Evolutionary conservation across 1,140 invertebrate genomes (phyloP), one percentile per base, ranked within the genome.

Genomic region (Drosophila baimaii): DNA sequence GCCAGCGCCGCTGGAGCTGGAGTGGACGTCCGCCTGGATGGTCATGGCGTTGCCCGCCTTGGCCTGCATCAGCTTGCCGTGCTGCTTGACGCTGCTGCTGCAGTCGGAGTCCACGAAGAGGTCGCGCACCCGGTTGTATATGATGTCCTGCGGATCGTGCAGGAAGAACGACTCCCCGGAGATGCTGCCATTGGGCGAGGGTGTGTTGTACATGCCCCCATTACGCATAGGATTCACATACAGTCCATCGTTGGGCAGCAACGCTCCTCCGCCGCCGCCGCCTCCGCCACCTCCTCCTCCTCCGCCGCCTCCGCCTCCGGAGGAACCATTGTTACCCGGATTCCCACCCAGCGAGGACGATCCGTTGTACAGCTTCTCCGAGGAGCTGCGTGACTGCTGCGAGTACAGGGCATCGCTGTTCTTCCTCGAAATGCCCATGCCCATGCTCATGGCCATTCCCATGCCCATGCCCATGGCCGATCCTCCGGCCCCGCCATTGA

Each of bases 221-320:
- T 93, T 93, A 25, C 93, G 94, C 95, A 96, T 96, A 0, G 96
- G 96, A 89, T 97, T 97, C 68, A 96, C 95, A 89, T 96, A 96
- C 10, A 96, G 93, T 0, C 96, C 96, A 89, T 96, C 95, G 58
- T 96, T 95, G 2, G 95, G 95, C 33, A 90, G 54, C 51, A 88
- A n/a, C 2, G 81, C 66, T 9, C 64, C 70, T 2, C 77, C 75
- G 1, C 77, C 71, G 3, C n/a, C n/a, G n/a, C n/a, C n/a, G n/a
- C n/a, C n/a, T n/a, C n/a, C n/a, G n/a, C 39, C 35, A 2, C 76
- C 75, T 1, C 23, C 46, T 2, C 59, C 62, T 2, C 75, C 74
- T 0, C 77, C 72, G 0, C 19, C 52, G 6, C 69, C 72, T 10
- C 64, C 68, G 27, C 33, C 52, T 1, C 25, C 35, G 29, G 49